phyloP scores from a whole-genome alignment of 1,140 invertebrate genomes.

The Helicoverpa zea region DNA sequence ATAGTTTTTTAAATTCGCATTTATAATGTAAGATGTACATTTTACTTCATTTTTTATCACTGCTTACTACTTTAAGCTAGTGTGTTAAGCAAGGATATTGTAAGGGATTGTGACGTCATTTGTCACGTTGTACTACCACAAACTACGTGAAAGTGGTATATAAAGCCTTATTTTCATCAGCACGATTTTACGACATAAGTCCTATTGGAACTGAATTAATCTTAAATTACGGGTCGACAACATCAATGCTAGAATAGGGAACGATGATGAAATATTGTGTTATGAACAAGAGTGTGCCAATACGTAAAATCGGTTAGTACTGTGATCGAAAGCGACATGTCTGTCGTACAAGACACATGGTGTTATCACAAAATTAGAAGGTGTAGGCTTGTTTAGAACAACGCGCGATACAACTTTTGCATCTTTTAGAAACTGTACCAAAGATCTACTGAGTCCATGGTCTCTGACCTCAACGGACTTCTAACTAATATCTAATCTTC shows the following conservation, averaged over 20 bases:
- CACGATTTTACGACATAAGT: background rate
- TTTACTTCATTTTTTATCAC: background rate
- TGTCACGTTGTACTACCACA: conserved; percentile 12
- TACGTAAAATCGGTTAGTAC: conserved; percentile 56
- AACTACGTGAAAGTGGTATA: conserved; percentile 17
- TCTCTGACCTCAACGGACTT: no score
- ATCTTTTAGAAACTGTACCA: background rate
- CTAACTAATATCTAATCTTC: no score
- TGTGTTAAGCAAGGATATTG: conserved; percentile 15
- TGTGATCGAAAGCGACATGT: conserved; percentile 53
- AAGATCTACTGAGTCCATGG: no score
- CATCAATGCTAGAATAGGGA: conserved; percentile 47
- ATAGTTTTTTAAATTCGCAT: background rate
- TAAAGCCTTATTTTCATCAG: no score
- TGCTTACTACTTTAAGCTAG: conserved; percentile 12
- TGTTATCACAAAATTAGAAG: conserved; percentile 47
- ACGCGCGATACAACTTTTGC: background rate
- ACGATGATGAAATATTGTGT: conserved; percentile 37
- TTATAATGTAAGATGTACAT: background rate
- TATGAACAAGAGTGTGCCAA: conserved; percentile 61
- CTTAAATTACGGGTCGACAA: conserved; percentile 2
- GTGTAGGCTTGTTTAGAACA: background rate
- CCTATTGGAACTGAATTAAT: no score
- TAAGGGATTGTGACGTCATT: conserved; percentile 12
- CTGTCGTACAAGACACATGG: conserved; percentile 76